Base-by-base conservation (phyloP, 92 coral and sea anemone species). In the Epizoanthus ramosus region DNA sequence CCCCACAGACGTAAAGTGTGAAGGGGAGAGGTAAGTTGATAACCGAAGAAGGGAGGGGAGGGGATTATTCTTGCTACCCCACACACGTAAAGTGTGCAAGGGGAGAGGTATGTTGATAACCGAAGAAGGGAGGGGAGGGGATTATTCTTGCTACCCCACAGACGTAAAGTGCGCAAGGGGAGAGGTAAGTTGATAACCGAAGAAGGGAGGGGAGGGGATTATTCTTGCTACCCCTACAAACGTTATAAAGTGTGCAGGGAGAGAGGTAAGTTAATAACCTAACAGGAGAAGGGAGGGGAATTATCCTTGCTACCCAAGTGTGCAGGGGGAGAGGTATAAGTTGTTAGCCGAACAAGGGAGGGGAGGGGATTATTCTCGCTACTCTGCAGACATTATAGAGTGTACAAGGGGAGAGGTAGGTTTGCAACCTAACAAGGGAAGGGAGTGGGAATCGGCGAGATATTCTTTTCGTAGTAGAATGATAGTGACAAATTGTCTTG, bases 151-250 rank as follows among this genome's bases (percentile, higher is more conserved):
- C 14, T 1, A 35, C 53, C 53, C 53, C 60, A 39, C 81, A 93
- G 98, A 95, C 17, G 93, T 95, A 57, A 79, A 89, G 19, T 85
- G 98, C 86, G 94, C 98, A 22, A 95, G 91, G 73, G 97, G 98
- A 80, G 94, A 93, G 94, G 97, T 95, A 85, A 74, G 91, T 19
- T 56, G 19, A 50, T 47, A 47, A 47, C 53, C 53, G 6, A 47
- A 47, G 12, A 22, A 25, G 59, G 13, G 22, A 52, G 70, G 19
- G 43, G 16, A 73, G 28, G 17, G 28, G 25, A 6, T 76, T 79
- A 6, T 68, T 79, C 74, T 47, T 80, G 6, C 2, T 8, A 8
- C 53, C 53, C 39, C 2, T 67, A 39, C 81, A 95, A 95, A 95
- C 67, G 93, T 95, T 19, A 95, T 95, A 52, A 79, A 89, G 19